Percentiles rank a stretch among this genome's conserved stretches.
Conservation (phyloP, 2,797 vertebrate species). For the Lemur catta region DNA sequence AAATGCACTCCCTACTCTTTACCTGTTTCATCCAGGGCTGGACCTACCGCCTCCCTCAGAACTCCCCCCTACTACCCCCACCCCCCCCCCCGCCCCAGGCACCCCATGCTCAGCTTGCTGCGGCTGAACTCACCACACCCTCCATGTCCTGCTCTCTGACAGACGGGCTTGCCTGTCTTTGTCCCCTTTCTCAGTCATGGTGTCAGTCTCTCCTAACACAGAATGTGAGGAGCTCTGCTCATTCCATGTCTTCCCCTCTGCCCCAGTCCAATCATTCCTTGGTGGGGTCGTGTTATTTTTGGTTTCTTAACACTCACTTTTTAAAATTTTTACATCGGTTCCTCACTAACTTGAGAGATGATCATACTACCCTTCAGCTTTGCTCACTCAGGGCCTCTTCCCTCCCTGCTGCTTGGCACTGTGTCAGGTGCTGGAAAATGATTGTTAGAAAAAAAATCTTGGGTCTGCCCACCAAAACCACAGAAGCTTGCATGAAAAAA, state of each 20-base stretch:
- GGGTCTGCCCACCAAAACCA: not conserved
- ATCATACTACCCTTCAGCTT: not conserved
- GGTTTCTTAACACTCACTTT: not conserved
- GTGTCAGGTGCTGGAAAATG: not conserved
- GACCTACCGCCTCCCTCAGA: no score
- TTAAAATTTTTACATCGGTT: not conserved
- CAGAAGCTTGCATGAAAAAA: not conserved
- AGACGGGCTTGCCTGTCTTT: fast-evolving
- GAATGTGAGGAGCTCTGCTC: not conserved
- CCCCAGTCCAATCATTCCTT: not conserved
- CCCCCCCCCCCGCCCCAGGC: no score
- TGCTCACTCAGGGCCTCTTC: not conserved
- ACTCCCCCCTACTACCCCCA: fast-evolving
- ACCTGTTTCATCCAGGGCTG: fast-evolving
- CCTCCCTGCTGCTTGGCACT: not conserved
- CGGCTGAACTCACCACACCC: fast-evolving
- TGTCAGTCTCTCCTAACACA: fast-evolving
- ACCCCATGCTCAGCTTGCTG: no score
- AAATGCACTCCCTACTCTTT: fast-evolving
- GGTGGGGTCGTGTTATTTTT: not conserved
- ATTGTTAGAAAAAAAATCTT: not conserved
- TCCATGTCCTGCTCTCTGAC: fast-evolving
- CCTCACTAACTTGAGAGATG: not conserved
- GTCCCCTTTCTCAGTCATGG: fast-evolving
- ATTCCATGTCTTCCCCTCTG: not conserved